A percentile compares a stretch with the other conserved stretches of the same genome.
These are phyloP conservation scores for Pelmatolapia mariae DNA, from an alignment of 2,113 vertebrate genomes.

Conservation along the genomic window DNA sequence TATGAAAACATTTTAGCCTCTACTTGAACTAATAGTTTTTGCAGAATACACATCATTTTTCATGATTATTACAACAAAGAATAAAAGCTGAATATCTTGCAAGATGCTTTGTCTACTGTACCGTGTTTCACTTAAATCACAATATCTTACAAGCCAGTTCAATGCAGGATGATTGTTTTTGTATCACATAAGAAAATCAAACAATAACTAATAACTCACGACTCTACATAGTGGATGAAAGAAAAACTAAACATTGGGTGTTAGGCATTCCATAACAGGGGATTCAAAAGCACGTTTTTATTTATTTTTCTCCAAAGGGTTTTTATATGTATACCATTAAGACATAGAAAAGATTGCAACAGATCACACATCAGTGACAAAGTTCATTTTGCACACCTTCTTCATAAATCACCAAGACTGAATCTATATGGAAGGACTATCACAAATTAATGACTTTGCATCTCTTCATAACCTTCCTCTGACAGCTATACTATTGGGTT, in stretches of 20 bases:
- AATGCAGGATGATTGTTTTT: not conserved
- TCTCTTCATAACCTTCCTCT: conserved; percentile 64
- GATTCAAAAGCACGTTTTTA: not conserved
- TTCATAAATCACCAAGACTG: conserved; percentile 50
- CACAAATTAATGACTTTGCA: conserved; percentile 59
- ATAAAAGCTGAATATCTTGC: not conserved
- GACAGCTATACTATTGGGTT: conserved; percentile 67
- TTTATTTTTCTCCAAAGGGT: not conserved
- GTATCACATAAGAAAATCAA: conserved; percentile 5
- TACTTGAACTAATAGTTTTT: not conserved
- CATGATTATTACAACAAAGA: not conserved
- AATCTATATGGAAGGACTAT: conserved; percentile 36
- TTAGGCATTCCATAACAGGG: not conserved
- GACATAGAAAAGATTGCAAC: not conserved
- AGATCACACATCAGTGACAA: conserved; percentile 2
- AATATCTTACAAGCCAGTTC: conserved; percentile 4
- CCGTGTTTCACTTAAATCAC: not conserved
- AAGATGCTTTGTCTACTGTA: not conserved
- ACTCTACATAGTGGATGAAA: not conserved
- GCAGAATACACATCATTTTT: not conserved
- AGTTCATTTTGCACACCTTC: conserved; percentile 20
- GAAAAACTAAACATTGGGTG: not conserved
- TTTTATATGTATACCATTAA: not conserved
- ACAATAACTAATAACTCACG: not conserved
- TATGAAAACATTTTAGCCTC: not conserved